A percentile compares a stretch with the other conserved stretches of the same genome.
Conservation (phyloP, 2,888 invertebrate species). For the Phlogophora meticulosa region DNA sequence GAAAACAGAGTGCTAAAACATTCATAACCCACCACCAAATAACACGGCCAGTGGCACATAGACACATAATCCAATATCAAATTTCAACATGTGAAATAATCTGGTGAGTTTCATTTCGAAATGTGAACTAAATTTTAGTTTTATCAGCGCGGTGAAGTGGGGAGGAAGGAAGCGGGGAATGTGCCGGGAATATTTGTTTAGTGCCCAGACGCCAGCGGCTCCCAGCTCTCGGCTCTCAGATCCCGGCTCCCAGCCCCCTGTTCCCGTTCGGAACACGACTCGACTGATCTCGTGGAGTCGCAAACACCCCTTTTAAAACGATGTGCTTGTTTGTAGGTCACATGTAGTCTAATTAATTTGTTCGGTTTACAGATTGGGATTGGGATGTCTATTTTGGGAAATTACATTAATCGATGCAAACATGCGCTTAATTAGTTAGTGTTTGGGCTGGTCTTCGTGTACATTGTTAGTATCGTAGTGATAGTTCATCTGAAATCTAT, state of each 20-base stretch:
- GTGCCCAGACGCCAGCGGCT: constrained; percentile 56
- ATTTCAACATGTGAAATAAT: constrained; percentile 53
- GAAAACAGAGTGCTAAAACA: constrained; percentile 25
- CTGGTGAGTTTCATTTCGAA: constrained; percentile 53
- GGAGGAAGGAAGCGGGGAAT: constrained; percentile 72
- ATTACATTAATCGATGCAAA: constrained; percentile 28
- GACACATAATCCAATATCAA: constrained; percentile 37
- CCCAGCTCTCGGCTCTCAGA: constrained; percentile 24
- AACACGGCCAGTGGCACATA: constrained; percentile 6
- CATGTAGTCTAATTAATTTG: constrained; percentile 56
- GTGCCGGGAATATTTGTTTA: constrained; percentile 70
- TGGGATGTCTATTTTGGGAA: constrained; percentile 26
- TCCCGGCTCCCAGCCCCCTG: constrained; percentile 29
- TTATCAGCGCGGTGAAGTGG: constrained; percentile 73
- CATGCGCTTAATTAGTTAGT: constrained; percentile 1
- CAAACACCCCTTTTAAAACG: constrained; percentile 50
- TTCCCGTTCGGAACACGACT: constrained; percentile 34
- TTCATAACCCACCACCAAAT: constrained; percentile 9
- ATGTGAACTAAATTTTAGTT: constrained; percentile 67
- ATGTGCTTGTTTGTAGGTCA: constrained; percentile 57
- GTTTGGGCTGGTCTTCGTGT: neutral
- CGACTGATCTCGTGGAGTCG: constrained; percentile 48
- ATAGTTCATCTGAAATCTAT: neutral
- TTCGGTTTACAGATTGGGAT: constrained; percentile 28
- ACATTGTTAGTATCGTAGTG: neutral